Conservation (phyloP, 2,113 vertebrate species). For the Elaphurus davidianus region DNA sequence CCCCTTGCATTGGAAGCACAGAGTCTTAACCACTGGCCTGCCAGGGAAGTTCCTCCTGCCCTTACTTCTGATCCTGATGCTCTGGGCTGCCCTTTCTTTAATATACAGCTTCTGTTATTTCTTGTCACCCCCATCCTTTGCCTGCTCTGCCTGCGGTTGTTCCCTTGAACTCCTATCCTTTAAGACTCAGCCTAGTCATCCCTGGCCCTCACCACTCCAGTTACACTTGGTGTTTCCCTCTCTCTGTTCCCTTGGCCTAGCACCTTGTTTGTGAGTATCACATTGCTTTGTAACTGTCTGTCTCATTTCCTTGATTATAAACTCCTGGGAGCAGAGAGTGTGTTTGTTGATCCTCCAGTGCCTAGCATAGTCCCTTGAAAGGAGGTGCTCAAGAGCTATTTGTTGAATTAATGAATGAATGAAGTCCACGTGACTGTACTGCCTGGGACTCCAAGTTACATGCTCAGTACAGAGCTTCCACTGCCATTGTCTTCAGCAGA, state of each 20-base stretch:
- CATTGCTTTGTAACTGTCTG: not conserved
- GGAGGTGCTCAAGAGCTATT: not conserved
- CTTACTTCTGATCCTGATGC: not conserved
- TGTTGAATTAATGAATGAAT: not conserved
- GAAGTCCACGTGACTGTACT: not conserved
- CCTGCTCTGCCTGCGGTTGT: not conserved
- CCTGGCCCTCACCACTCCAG: not conserved
- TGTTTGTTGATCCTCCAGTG: not conserved
- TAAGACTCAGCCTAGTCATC: not conserved
- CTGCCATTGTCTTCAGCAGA: not conserved
- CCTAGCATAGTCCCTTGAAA: not conserved
- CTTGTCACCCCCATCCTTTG: not conserved
- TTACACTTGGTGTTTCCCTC: not conserved
- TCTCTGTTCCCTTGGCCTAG: not conserved
- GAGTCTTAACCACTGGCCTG: not conserved
- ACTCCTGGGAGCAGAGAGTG: not conserved
- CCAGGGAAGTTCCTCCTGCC: not conserved
- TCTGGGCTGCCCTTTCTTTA: not conserved
- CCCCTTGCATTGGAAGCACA: not conserved
- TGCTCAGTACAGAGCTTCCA: not conserved
- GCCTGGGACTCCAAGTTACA: not conserved
- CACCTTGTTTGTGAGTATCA: not conserved
- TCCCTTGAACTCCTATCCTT: not conserved
- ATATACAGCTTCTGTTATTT: not conserved
- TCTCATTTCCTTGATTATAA: not conserved